Evolutionary conservation across 1,140 invertebrate species (phyloP).

Genomic region (Paramacrobiotus metropolitanus): DNA sequence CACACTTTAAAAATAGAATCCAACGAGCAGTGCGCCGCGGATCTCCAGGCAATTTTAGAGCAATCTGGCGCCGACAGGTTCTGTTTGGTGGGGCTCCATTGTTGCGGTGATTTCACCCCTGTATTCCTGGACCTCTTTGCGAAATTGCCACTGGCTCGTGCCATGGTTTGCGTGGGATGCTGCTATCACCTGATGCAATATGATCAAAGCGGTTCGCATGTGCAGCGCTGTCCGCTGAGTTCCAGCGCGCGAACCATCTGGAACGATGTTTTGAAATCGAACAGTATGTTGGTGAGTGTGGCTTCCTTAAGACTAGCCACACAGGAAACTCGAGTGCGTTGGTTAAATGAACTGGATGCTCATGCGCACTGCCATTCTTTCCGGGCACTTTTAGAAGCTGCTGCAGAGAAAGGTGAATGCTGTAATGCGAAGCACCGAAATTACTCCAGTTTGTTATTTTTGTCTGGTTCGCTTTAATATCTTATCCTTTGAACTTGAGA

Average conservation of each 20-base stretch:
- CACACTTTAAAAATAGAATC: not conserved
- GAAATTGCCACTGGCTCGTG: slow-evolving; percentile 11
- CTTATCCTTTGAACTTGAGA: not conserved
- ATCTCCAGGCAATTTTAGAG: not conserved
- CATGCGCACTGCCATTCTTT: not conserved
- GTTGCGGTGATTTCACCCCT: slow-evolving; percentile 22
- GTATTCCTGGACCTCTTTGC: slow-evolving; percentile 17
- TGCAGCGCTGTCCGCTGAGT: not conserved
- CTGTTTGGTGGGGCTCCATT: slow-evolving; percentile 21
- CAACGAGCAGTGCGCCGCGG: not conserved
- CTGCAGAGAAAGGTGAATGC: not conserved
- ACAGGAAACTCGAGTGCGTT: not conserved
- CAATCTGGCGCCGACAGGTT: slow-evolving; percentile 1
- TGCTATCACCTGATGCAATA: slow-evolving; percentile 18
- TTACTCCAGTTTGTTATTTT: not conserved
- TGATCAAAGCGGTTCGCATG: not conserved
- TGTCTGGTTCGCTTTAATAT: not conserved
- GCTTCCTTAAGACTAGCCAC: not conserved
- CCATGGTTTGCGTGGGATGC: slow-evolving; percentile 19
- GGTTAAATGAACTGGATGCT: not conserved
- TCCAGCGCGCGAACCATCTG: not conserved
- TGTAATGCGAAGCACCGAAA: no score
- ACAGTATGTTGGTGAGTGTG: not conserved
- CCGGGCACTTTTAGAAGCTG: not conserved
- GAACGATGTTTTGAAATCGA: not conserved